Conservation (phyloP, 2,888 invertebrate genomes). For the Dryobota labecula region DNA sequence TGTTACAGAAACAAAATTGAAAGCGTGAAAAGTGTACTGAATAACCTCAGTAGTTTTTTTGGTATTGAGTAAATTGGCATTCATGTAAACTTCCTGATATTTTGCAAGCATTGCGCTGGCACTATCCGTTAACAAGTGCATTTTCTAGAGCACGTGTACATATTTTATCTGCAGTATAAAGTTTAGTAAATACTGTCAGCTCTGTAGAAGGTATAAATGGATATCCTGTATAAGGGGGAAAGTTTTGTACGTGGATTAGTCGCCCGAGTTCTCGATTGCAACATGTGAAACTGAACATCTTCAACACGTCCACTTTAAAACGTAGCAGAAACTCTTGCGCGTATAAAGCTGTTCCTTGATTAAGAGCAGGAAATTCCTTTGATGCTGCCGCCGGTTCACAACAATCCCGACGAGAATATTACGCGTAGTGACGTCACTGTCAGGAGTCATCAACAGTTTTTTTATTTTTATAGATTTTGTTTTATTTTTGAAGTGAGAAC, state of each 20-base stretch:
- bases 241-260: constrained; percentile 52
- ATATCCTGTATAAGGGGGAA: constrained; percentile 31
- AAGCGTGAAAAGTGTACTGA: neutral
- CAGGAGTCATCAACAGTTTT: constrained; percentile 71
- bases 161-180: constrained; percentile 26
- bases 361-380: constrained; percentile 87
- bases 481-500: no score
- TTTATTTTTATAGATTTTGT: neutral
- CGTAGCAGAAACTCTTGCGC: constrained; percentile 77
- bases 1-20: constrained; percentile 4
- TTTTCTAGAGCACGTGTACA: constrained; percentile 26
- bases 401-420: constrained; percentile 85
- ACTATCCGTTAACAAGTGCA: constrained; percentile 17
- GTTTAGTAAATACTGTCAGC: constrained; percentile 45
- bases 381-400: constrained; percentile 81
- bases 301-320: constrained; percentile 72
- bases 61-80: constrained; percentile 15
- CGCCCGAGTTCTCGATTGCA: constrained; percentile 53
- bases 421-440: constrained; percentile 76
- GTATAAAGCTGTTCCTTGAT: constrained; percentile 82
- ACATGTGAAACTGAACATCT: constrained; percentile 73
- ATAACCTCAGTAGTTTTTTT: constrained; percentile 11
- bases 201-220: constrained; percentile 35
- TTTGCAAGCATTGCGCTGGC: constrained; percentile 24
- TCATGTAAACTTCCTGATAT: constrained; percentile 46